Conservation (phyloP, 2,888 invertebrate genomes). For the Tinea semifulvella region DNA sequence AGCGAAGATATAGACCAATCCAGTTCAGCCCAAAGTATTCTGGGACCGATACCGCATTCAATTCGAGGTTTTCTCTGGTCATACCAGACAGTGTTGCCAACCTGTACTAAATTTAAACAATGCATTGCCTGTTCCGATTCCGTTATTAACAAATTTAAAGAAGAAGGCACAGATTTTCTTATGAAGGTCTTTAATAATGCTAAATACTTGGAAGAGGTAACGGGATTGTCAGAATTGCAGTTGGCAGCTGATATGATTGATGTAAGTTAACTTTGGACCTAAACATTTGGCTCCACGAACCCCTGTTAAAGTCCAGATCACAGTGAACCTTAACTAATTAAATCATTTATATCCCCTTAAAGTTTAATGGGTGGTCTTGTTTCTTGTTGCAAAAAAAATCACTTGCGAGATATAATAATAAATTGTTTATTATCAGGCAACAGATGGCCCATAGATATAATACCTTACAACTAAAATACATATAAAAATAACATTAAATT, state of each 20-base stretch:
- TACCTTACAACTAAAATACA: too few relatives aligned
- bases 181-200: slow-evolving; percentile 82
- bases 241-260: slow-evolving; percentile 68
- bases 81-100: slow-evolving; percentile 84
- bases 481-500: too few relatives aligned
- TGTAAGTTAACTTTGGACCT: slow-evolving; percentile 41
- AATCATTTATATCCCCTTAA: too few relatives aligned
- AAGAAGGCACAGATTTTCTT: slow-evolving; percentile 75
- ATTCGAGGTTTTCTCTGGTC: slow-evolving; percentile 90
- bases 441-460: too few relatives aligned
- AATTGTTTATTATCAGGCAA: too few relatives aligned
- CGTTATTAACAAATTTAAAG: slow-evolving; percentile 37
- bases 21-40: slow-evolving; percentile 62
- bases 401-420: too few relatives aligned
- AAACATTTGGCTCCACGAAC: too few relatives aligned
- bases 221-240: slow-evolving; percentile 77
- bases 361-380: too few relatives aligned
- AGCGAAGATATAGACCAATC: slow-evolving; percentile 35
- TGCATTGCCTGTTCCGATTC: slow-evolving; percentile 91
- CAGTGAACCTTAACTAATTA: too few relatives aligned
- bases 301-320: too few relatives aligned
- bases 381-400: too few relatives aligned
- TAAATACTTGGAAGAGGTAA: slow-evolving; percentile 84
- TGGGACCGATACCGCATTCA: slow-evolving; percentile 92
- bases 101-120: slow-evolving; percentile 84